phyloP scores from a whole-genome alignment of 2,888 invertebrate species.

The Sipha maydis region DNA sequence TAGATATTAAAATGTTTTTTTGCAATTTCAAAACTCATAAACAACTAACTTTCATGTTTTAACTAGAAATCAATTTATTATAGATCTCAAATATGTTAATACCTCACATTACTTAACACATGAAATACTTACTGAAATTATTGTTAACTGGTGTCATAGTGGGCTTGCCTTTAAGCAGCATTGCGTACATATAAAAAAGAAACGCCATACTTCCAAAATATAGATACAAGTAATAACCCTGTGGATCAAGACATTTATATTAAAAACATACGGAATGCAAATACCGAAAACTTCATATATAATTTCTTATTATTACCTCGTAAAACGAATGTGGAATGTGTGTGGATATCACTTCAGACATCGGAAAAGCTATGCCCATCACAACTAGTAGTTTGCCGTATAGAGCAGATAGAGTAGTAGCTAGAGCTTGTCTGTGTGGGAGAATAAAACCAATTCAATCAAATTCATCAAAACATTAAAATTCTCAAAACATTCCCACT shows the following conservation, averaged over 20 bases:
- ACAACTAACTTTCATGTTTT: too few species aligned
- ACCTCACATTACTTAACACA: too few species aligned
- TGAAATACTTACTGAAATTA: slow-evolving; percentile 17
- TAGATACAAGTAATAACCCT: slow-evolving; percentile 84
- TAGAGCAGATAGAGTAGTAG: slow-evolving; percentile 89
- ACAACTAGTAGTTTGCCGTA: slow-evolving; percentile 94
- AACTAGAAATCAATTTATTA: too few species aligned
- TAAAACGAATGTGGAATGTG: slow-evolving; percentile 94
- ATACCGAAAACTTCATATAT: slow-evolving; percentile 59
- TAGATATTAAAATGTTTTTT: too few species aligned
- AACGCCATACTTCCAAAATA: slow-evolving; percentile 89
- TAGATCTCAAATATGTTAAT: background rate
- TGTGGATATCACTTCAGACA: slow-evolving; percentile 95
- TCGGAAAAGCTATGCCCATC: slow-evolving; percentile 94
- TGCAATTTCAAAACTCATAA: too few species aligned
- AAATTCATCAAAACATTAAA: background rate
- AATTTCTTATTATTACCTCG: slow-evolving; percentile 73
- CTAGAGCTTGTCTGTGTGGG: slow-evolving; percentile 81
- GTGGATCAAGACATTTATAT: slow-evolving; percentile 65
- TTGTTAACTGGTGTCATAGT: slow-evolving; percentile 52
- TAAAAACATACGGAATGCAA: too few species aligned
- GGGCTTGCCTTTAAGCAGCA: slow-evolving; percentile 69
- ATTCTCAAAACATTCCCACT: background rate
- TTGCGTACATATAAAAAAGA: slow-evolving; percentile 84
- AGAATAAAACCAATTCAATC: slow-evolving; percentile 47